Conservation (phyloP, 2,113 vertebrate species). For the Myiagra hebetior region DNA sequence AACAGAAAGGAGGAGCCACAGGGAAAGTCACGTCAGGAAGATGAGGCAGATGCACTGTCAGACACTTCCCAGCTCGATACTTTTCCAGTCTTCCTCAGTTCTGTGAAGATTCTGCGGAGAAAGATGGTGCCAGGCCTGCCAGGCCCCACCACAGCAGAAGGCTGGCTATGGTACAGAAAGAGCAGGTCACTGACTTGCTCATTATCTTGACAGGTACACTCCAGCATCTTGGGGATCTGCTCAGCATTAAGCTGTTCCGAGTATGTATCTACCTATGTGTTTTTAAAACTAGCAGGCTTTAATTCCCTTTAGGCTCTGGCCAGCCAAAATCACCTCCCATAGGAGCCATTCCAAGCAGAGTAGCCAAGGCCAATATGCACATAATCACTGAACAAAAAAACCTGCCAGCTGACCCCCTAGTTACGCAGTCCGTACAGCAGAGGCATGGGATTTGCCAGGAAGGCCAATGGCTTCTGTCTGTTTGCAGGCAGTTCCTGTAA, state of each 20-base stretch:
- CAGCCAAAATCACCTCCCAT: not conserved
- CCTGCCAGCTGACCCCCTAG: not conserved
- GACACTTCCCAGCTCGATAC: accelerated
- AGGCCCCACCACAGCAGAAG: not conserved
- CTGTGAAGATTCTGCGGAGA: not conserved
- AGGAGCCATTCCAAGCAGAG: not conserved
- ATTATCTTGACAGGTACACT: not conserved
- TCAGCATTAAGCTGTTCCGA: not conserved
- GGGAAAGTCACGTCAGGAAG: not conserved
- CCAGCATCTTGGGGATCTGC: not conserved
- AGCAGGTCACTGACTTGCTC: not conserved
- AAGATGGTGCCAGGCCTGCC: not conserved
- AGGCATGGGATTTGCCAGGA: not conserved
- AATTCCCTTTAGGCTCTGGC: not conserved
- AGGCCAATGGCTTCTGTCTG: not conserved
- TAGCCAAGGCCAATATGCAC: not conserved
- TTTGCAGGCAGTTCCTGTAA: not conserved
- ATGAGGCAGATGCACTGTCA: accelerated
- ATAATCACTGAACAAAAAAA: not conserved
- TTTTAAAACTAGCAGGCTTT: not conserved
- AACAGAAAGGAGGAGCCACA: not conserved
- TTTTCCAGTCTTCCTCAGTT: not conserved
- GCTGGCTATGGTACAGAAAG: not conserved
- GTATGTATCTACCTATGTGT: not conserved
- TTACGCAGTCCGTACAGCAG: not conserved